Evolutionary conservation across 1,140 invertebrate genomes (phyloP).

Genomic region (Drosophila arizonae): DNA sequence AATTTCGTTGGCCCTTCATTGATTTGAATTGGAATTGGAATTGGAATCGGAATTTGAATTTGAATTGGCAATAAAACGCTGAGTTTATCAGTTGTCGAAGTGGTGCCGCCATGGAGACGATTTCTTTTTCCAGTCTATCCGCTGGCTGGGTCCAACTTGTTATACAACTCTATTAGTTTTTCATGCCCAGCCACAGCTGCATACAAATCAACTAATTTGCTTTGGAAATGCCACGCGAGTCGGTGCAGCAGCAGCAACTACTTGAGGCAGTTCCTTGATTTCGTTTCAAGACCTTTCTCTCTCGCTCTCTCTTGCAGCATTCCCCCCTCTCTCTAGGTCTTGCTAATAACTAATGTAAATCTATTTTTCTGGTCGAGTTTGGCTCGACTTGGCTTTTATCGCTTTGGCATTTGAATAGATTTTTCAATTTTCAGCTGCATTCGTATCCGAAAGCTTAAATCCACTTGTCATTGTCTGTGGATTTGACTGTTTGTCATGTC

Average conservation of each 20-base stretch:
- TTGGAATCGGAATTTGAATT: slow-evolving; percentile 14
- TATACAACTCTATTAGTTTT: slow-evolving; percentile 79
- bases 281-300: neutral
- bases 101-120: slow-evolving; percentile 10
- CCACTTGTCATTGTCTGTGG: slow-evolving; percentile 29
- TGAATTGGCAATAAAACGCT: slow-evolving; percentile 73
- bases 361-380: slow-evolving; percentile 36
- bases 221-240: slow-evolving; percentile 28
- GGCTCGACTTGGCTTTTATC: slow-evolving; percentile 49
- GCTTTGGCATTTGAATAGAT: slow-evolving; percentile 67
- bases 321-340: neutral
- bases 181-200: slow-evolving; percentile 41
- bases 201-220: slow-evolving; percentile 77
- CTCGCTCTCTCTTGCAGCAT: neutral
- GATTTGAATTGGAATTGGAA: slow-evolving; percentile 50
- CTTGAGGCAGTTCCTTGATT: slow-evolving; percentile 16
- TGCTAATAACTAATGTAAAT: slow-evolving; percentile 75
- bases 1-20: slow-evolving; percentile 37
- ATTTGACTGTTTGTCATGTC: neutral
- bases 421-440: slow-evolving; percentile 74
- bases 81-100: slow-evolving; percentile 74
- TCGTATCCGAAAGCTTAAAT: slow-evolving; percentile 30
- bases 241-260: slow-evolving; percentile 12
- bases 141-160: slow-evolving; percentile 46
- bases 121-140: slow-evolving; percentile 60